Conservation (phyloP, 2,113 vertebrate genomes). For the Felis chaus region DNA sequence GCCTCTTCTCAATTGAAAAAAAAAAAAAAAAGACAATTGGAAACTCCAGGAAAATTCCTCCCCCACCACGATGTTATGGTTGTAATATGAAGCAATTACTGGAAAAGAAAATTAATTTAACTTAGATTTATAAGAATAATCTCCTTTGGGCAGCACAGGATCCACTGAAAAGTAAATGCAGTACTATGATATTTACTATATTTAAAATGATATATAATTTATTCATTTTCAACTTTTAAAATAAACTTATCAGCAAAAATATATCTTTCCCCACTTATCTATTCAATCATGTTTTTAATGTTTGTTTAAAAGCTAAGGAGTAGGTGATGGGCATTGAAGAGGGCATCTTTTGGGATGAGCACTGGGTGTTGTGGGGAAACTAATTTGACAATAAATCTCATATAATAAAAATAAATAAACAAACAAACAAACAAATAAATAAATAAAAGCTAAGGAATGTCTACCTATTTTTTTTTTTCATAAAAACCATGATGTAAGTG, state of each 20-base stretch:
- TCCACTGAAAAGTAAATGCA: background rate
- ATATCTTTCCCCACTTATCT: background rate
- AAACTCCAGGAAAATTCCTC: background rate
- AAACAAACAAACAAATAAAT: too few relatives aligned
- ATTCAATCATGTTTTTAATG: constrained; percentile 20
- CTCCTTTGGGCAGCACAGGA: background rate
- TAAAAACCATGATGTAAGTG: background rate
- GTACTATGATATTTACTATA: background rate
- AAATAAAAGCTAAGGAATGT: background rate
- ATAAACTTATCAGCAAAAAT: background rate
- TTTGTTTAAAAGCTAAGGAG: background rate
- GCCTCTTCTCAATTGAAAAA: background rate
- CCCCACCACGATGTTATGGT: background rate
- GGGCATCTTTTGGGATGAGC: too few relatives aligned
- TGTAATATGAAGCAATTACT: background rate
- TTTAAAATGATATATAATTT: background rate
- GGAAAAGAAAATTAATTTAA: constrained; percentile 37
- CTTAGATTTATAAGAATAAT: background rate
- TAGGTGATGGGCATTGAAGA: too few relatives aligned
- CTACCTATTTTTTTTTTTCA: background rate
- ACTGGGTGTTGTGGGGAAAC: too few relatives aligned
- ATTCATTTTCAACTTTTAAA: constrained; percentile 45
- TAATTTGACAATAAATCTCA: too few relatives aligned
- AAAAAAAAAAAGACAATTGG: background rate
- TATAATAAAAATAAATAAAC: too few relatives aligned